Evolutionary conservation across 1,140 invertebrate species (phyloP).

Genomic region (Penaeus chinensis): DNA sequence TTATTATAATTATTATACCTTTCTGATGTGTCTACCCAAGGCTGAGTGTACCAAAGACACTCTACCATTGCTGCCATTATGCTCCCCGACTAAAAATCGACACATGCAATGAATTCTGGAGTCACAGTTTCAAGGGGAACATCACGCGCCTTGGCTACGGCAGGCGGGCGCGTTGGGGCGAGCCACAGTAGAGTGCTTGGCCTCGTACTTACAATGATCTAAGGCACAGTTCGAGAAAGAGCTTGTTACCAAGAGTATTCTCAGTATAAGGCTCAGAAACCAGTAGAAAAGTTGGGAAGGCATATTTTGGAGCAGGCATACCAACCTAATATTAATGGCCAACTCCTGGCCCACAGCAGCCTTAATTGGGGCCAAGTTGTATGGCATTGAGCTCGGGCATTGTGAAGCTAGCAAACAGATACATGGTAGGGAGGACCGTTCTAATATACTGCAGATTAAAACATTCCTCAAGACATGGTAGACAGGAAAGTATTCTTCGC

Average conservation of each 20-base stretch:
- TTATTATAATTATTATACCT: conserved; percentile 46
- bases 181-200: conserved; percentile 35
- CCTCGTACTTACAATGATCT: conserved; percentile 46
- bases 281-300: conserved; percentile 49
- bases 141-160: too few relatives aligned
- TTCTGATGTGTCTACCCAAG: conserved; percentile 48
- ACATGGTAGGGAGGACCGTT: conserved; percentile 29
- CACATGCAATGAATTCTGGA: too few relatives aligned
- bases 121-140: neutral
- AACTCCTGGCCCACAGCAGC: conserved; percentile 32
- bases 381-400: conserved; percentile 44
- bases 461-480: conserved; percentile 27
- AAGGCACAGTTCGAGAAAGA: conserved; percentile 49
- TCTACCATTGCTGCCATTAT: conserved; percentile 28
- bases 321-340: conserved; percentile 46
- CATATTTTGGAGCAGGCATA: conserved; percentile 48
- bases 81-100: neutral
- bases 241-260: conserved; percentile 43
- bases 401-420: conserved; percentile 44
- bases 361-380: conserved; percentile 7
- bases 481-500: conserved; percentile 35
- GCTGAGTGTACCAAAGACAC: conserved; percentile 40
- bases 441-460: conserved; percentile 12
- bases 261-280: conserved; percentile 49
- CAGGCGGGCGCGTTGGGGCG: conserved; percentile 1